A percentile compares a stretch with the other conserved stretches of the same genome.
Evolutionary conservation across 2,888 invertebrate genomes (phyloP).

Genomic region (Galerucella calmariensis): DNA sequence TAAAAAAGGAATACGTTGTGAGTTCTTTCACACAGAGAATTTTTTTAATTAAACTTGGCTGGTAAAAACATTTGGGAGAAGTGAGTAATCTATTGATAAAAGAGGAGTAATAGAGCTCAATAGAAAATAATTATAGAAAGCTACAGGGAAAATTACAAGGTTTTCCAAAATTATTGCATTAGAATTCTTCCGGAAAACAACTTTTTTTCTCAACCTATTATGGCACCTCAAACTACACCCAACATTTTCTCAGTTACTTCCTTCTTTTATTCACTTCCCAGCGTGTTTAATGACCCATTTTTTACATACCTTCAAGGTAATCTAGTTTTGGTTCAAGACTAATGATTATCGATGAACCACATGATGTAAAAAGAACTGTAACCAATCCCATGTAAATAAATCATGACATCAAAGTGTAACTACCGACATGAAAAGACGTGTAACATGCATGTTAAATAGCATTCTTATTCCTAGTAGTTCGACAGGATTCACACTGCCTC

Average conservation of each 20-base stretch:
- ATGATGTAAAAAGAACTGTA: constrained; percentile 29
- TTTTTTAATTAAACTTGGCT: too few relatives aligned
- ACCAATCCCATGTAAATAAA: constrained; percentile 36
- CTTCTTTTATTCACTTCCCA: background rate
- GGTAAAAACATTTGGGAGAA: too few relatives aligned
- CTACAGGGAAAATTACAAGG: too few relatives aligned
- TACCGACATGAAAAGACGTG: constrained; percentile 37
- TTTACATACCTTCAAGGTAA: constrained; percentile 16
- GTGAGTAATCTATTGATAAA: too few relatives aligned
- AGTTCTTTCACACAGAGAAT: too few relatives aligned
- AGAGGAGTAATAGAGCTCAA: too few relatives aligned
- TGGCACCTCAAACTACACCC: too few relatives aligned
- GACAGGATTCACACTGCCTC: constrained; percentile 33
- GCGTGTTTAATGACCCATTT: constrained; percentile 8
- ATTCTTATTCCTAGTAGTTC: constrained; percentile 35
- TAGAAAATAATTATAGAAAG: too few relatives aligned
- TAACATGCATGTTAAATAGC: constrained; percentile 41
- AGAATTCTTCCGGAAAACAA: too few relatives aligned
- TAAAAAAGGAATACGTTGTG: too few relatives aligned
- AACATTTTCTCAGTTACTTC: background rate
- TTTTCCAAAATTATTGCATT: too few relatives aligned
- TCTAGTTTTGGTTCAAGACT: constrained; percentile 20
- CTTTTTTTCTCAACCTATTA: too few relatives aligned
- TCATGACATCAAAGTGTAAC: constrained; percentile 37
- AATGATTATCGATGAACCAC: constrained; percentile 27